Base-by-base conservation (phyloP, 1,140 invertebrate species). In the Drosophila jambulina region DNA sequence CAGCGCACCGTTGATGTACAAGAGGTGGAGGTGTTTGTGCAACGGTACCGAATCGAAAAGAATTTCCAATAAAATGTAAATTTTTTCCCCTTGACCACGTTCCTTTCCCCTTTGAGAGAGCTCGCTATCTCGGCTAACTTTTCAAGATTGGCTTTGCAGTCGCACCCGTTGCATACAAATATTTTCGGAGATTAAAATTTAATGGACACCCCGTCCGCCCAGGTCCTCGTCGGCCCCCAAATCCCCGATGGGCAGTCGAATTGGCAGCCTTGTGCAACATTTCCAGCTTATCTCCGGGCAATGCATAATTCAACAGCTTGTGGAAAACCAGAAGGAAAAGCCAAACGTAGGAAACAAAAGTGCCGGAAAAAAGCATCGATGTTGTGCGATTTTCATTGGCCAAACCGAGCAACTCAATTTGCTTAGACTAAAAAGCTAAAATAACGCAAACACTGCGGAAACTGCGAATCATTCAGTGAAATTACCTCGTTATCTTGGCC, bases 401-500 rank as follows among this genome's bases (percentile, higher is more conserved):
- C 53, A 62, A 45, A 40, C 70, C 48, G 48, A 43, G 58, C 54
- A 69, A 69, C 75, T 82, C 65, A 82, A 71, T 78, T 82, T 63
- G 80, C 53, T 74, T 61, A 68, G 57, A 68, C 58, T 78, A 60
- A 84, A 67, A 79, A 80, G 59, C 59, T 69, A 36, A 19, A 69
- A 60, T 40, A 69, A 46, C 42, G 45, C 63, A 81, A 76, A 46
- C 77, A 38, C 42, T 46, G 40, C 42, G 65, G 65, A 72, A 69
- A 79, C 74, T 58, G 80, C 76, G 90, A 91, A 84, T 91, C 88
- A 87, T 91, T 91, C 80, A 75, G 64, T 63, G 62, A 78, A 84
- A 91, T 91, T 91, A 91, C 83, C 88, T 91, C 80, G 88, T 91
- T 91, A 91, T 91, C 83, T 86, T 62, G 74, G 70, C 72, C 80